Evolutionary conservation across 2,888 invertebrate species (phyloP), one percentile per base, ranked within the genome.

Genomic region (Piscicola geometra): DNA sequence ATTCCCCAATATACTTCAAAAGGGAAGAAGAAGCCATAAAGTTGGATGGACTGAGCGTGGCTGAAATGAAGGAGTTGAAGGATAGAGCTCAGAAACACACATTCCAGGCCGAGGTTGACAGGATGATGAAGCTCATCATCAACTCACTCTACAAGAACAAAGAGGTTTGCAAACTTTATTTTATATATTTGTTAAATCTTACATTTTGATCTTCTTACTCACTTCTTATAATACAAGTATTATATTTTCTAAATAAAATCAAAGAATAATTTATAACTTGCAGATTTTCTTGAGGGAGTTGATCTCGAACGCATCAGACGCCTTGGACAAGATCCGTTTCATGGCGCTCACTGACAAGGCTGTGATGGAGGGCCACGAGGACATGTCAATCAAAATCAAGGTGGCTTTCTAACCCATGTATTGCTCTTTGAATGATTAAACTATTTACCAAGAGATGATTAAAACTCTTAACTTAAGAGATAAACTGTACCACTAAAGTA

Each of bases 81-180:
- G 94, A 93, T 69, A 91, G 91, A 80, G 91, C 96, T 0, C 87
- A 88, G 81, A 88, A 88, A 81, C 86, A 86, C 82, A 83, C 84
- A 79, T 98, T 97, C 88, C 94, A 99, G 88, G 96, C 99, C 0
- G 99, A 99, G 88, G 99, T 99, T 64, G 96, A 96, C 87, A 92
- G 98, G 77, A 97, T 99, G 96, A 99, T 99, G 99, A 99, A 99
- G 87, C 90, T 99, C 77, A 99, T 99, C 86, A 99, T 99, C 85
- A 99, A 99, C 88, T 99, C 99, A 12, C 88, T 99, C 12, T 99
- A 99, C 87, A 90, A 95, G 82, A 99, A 99, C 87, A 99, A 99
- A 87, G 99, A 99, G 88, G 92, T 91, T 83, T 81, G 83, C 5
- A 56, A 18, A 18, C 60, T 56, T n/a, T n/a, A n/a, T n/a, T n/a